These are phyloP conservation scores for Epizoanthus fatuus DNA, from an alignment of 92 coral and sea anemone genomes.

Conservation along the genomic window DNA sequence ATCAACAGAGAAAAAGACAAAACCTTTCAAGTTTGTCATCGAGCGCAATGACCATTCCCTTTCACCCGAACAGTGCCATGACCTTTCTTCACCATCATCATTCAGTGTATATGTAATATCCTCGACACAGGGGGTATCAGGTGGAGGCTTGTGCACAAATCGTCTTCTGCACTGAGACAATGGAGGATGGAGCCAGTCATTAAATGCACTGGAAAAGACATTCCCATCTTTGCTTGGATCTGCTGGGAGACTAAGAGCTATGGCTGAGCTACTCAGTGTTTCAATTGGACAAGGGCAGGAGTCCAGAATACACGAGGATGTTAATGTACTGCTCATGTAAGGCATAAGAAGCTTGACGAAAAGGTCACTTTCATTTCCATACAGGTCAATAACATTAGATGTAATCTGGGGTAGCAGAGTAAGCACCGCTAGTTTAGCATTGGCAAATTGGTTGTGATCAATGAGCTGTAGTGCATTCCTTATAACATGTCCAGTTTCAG, in stretches of 20 bases:
- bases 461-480: constrained; percentile 45
- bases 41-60: constrained; percentile 33
- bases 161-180: constrained; percentile 30
- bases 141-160: constrained; percentile 29
- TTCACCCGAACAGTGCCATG: constrained; percentile 55
- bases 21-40: constrained; percentile 17
- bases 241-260: constrained; percentile 23
- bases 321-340: constrained; percentile 40
- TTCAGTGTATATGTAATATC: constrained; percentile 23
- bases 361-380: constrained; percentile 69
- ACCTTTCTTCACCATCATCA: constrained; percentile 25
- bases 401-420: constrained; percentile 33
- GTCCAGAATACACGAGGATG: constrained; percentile 38
- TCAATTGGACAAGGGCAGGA: constrained; percentile 51
- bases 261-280: constrained; percentile 2
- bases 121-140: constrained; percentile 3
- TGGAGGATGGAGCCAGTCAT: constrained; percentile 54
- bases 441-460: constrained; percentile 50
- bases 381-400: constrained; percentile 47
- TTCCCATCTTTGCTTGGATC: background rate
- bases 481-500: constrained; percentile 38
- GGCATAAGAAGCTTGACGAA: constrained; percentile 47
- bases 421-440: constrained; percentile 39
- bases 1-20: constrained; percentile 54
- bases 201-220: constrained; percentile 41